Evolutionary conservation across 2,113 vertebrate species (phyloP).

Genomic region (Setophaga petechia): DNA sequence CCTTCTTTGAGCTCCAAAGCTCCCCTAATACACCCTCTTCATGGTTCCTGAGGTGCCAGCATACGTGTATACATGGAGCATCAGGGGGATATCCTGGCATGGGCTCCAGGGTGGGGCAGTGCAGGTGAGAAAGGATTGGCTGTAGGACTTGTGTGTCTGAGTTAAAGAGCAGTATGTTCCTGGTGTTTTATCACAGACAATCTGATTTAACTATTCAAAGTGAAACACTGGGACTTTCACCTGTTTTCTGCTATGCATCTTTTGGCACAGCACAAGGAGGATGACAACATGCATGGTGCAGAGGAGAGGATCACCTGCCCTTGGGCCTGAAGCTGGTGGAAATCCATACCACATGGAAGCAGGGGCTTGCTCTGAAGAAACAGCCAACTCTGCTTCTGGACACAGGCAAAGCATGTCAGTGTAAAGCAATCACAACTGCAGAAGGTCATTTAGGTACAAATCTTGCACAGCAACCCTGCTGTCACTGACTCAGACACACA

Average conservation of each 20-base stretch:
- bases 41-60: not conserved
- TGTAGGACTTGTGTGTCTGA: not conserved
- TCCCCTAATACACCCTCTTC: not conserved
- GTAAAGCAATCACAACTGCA: not conserved
- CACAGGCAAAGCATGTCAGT: not conserved
- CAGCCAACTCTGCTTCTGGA: not conserved
- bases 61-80: not conserved
- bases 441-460: not conserved
- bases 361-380: not conserved
- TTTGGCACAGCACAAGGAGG: not conserved
- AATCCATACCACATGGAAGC: not conserved
- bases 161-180: not conserved
- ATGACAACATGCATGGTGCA: not conserved
- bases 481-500: not conserved
- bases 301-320: not conserved
- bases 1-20: not conserved
- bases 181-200: not conserved
- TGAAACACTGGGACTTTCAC: not conserved
- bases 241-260: not conserved
- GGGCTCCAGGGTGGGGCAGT: not conserved
- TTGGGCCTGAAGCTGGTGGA: not conserved
- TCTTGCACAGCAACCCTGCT: not conserved
- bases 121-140: not conserved
- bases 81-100: not conserved
- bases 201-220: not conserved